These are phyloP conservation scores for Manis crassicaudata DNA, from an alignment of 2,797 vertebrate species.

Conservation along the genomic window DNA sequence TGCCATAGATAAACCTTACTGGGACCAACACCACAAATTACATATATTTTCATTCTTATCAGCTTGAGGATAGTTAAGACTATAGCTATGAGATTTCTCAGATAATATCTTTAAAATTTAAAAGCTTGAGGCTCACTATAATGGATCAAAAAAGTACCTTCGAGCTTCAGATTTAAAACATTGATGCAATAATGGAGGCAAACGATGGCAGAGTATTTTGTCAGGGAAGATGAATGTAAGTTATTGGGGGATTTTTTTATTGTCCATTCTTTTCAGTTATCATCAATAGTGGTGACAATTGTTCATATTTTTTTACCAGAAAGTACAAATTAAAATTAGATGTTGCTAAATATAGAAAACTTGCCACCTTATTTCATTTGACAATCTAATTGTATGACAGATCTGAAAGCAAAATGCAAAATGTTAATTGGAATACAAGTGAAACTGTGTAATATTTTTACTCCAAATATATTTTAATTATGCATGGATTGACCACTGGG, in stretches of 20 bases:
- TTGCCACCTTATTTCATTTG: constrained; percentile 74
- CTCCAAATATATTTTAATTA: constrained; percentile 69
- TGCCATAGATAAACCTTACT: not conserved
- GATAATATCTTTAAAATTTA: not conserved
- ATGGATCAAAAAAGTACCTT: not conserved
- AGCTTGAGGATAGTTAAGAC: not conserved
- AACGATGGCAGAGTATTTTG: constrained; percentile 51
- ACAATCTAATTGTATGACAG: constrained; percentile 73
- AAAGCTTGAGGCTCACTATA: not conserved
- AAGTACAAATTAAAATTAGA: constrained; percentile 76
- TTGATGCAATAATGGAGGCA: constrained; percentile 16
- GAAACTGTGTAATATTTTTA: constrained; percentile 70
- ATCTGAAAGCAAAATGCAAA: constrained; percentile 74
- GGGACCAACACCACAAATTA: not conserved
- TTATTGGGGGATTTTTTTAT: constrained; percentile 59
- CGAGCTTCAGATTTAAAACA: constrained; percentile 46
- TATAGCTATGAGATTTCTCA: not conserved
- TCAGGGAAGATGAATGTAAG: constrained; percentile 61
- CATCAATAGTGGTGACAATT: constrained; percentile 57
- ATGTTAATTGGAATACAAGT: constrained; percentile 79
- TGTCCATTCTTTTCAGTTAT: constrained; percentile 65
- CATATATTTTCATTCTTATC: not conserved
- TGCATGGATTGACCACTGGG: not conserved
- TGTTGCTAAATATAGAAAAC: constrained; percentile 74
- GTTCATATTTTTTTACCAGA: constrained; percentile 66